Conservation (phyloP, 2,797 vertebrate species). For the Lagorchestes hirsutus region DNA sequence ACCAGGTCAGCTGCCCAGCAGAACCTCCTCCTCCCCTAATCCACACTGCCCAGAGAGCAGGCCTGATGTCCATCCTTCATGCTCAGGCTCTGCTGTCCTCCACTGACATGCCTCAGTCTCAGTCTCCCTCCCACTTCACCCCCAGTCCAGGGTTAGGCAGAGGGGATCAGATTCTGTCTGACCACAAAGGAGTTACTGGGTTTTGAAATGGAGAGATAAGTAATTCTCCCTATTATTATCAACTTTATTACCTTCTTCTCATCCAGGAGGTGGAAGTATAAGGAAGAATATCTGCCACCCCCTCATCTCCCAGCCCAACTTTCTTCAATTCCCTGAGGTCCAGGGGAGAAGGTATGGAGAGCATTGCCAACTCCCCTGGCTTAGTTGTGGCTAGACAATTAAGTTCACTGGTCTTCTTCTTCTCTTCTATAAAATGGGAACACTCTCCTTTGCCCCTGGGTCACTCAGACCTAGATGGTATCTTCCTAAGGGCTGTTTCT, state of each 20-base stretch:
- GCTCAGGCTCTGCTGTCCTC: not conserved
- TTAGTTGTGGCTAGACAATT: not conserved
- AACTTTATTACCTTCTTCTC: not conserved
- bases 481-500: not conserved
- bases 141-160: slow-evolving; percentile 5
- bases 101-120: not conserved
- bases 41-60: not conserved
- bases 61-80: not conserved
- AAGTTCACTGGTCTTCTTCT: not conserved
- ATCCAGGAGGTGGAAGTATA: slow-evolving; percentile 2
- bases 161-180: slow-evolving; percentile 50
- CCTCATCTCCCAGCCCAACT: slow-evolving; percentile 9
- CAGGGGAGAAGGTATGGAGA: not conserved
- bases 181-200: not conserved
- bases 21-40: too few relatives aligned
- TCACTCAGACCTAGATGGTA: not conserved
- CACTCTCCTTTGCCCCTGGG: not conserved
- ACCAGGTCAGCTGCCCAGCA: not conserved
- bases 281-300: not conserved
- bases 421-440: not conserved
- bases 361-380: not conserved
- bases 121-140: not conserved
- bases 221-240: not conserved
- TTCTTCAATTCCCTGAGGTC: not conserved
- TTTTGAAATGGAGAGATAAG: slow-evolving; percentile 41